These are phyloP conservation scores for Cladopsammia gracilis DNA, from an alignment of 64 coral and sea anemone genomes.

Conservation along the genomic window DNA sequence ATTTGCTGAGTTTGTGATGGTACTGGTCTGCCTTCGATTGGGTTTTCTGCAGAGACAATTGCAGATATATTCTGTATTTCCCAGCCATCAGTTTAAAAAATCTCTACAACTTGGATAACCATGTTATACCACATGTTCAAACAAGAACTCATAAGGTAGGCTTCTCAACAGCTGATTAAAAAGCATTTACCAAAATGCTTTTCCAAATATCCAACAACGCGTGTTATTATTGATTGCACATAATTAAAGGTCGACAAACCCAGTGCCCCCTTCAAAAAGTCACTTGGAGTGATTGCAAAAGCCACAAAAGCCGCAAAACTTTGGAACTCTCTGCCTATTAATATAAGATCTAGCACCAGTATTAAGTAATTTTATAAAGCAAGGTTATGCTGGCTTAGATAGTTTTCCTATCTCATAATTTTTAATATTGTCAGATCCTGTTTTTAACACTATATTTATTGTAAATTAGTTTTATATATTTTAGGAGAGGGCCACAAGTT, in stretches of 20 bases:
- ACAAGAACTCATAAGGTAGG: conserved; percentile 33
- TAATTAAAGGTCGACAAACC: conserved; percentile 58
- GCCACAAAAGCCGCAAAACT: no score
- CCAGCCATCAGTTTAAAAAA: conserved; percentile 23
- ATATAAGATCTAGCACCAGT: no score
- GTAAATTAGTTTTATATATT: no score
- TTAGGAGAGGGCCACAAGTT: no score
- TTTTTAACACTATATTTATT: no score
- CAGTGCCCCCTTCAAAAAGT: conserved; percentile 28
- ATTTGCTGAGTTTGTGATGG: conserved; percentile 35
- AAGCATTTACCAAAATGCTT: conserved; percentile 38
- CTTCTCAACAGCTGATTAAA: conserved; percentile 38
- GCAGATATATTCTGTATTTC: conserved; percentile 34
- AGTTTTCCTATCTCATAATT: no score
- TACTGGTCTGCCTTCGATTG: conserved; percentile 38
- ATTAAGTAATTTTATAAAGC: no score
- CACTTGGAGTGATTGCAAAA: conserved; percentile 27
- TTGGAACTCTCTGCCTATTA: no score
- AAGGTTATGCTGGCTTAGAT: no score
- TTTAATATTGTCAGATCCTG: no score
- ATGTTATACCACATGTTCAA: conserved; percentile 35
- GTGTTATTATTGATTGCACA: conserved; percentile 54
- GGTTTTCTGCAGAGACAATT: conserved; percentile 36
- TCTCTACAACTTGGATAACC: conserved; percentile 41
- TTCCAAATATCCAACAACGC: conserved; percentile 42